These are phyloP conservation scores for Nixonia krombeini DNA, from an alignment of 1,140 invertebrate genomes.

Conservation along the genomic window DNA sequence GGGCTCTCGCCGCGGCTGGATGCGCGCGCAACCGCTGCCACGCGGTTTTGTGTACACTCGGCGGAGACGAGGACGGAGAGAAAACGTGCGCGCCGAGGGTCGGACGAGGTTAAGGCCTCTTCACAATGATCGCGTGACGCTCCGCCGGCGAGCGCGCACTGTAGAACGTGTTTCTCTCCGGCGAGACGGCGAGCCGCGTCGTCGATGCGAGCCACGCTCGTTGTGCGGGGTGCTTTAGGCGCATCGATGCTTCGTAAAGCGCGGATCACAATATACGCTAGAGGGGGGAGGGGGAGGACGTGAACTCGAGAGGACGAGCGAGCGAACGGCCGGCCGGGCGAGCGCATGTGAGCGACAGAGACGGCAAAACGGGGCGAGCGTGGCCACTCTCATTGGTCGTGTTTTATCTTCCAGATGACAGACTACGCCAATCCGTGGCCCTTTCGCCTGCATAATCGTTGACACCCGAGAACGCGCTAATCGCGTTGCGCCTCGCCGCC, in stretches of 20 bases:
- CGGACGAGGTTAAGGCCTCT: slow-evolving; percentile 9
- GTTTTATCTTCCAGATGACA: slow-evolving; percentile 42
- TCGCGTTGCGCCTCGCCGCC: too few relatives aligned
- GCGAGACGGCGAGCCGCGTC: too few relatives aligned
- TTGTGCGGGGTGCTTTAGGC: too few relatives aligned
- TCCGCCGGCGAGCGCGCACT: neutral
- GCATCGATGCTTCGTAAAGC: slow-evolving; percentile 25
- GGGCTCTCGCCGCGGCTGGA: too few relatives aligned
- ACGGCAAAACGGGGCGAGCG: slow-evolving; percentile 16
- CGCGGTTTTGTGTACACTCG: slow-evolving; percentile 25
- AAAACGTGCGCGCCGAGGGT: neutral
- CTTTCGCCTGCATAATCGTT: slow-evolving; percentile 18
- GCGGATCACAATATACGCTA: slow-evolving; percentile 23
- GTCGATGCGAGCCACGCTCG: too few relatives aligned
- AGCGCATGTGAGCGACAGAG: too few relatives aligned
- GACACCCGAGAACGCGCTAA: slow-evolving; percentile 16
- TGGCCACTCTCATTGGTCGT: slow-evolving; percentile 37
- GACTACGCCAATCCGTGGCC: slow-evolving; percentile 27
- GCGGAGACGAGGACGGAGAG: slow-evolving; percentile 3
- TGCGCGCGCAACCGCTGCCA: slow-evolving; percentile 33
- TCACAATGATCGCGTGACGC: too few relatives aligned
- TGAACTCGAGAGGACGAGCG: neutral
- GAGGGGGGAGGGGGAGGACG: too few relatives aligned
- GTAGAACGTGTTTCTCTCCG: too few relatives aligned
- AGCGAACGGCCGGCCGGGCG: slow-evolving; percentile 17